Percentiles rank a stretch among this genome's conserved stretches.
Conservation (phyloP, 2,888 invertebrate species). For the Melieria crassipennis region DNA sequence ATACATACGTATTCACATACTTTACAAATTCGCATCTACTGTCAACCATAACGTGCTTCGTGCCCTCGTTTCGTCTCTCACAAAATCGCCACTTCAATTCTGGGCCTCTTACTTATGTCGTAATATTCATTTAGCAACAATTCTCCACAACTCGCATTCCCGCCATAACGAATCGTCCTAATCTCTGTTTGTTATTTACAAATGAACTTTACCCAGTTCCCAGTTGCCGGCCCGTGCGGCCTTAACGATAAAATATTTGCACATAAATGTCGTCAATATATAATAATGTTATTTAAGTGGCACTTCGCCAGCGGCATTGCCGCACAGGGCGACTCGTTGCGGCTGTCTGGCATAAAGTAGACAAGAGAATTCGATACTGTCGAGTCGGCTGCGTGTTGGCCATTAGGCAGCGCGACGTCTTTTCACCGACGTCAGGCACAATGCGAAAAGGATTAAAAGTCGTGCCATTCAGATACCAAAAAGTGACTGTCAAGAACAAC, state of each 20-base stretch:
- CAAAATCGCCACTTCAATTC: neutral
- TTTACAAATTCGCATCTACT: neutral
- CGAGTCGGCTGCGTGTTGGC: slow-evolving; percentile 35
- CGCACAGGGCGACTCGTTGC: neutral
- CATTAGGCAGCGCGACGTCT: slow-evolving; percentile 29
- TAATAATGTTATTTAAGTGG: slow-evolving; percentile 57
- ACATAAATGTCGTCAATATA: slow-evolving; percentile 57
- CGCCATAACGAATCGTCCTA: neutral
- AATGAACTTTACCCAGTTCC: neutral
- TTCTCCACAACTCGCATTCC: neutral
- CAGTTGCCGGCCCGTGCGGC: neutral
- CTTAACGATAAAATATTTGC: slow-evolving; percentile 55
- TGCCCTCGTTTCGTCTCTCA: neutral
- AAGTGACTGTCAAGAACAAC: too few relatives aligned
- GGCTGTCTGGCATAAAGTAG: too few relatives aligned
- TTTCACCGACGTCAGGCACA: slow-evolving; percentile 35
- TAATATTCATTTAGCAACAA: too few relatives aligned
- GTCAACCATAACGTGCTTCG: neutral
- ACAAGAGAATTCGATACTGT: too few relatives aligned
- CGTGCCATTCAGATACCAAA: slow-evolving; percentile 47
- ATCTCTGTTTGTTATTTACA: slow-evolving; percentile 6
- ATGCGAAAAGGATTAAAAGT: slow-evolving; percentile 58
- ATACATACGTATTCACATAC: neutral
- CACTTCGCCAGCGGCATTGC: slow-evolving; percentile 25
- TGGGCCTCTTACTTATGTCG: too few relatives aligned